These are phyloP conservation scores for Pterocles gutturalis DNA, from an alignment of 2,113 vertebrate genomes.

Conservation along the genomic window DNA sequence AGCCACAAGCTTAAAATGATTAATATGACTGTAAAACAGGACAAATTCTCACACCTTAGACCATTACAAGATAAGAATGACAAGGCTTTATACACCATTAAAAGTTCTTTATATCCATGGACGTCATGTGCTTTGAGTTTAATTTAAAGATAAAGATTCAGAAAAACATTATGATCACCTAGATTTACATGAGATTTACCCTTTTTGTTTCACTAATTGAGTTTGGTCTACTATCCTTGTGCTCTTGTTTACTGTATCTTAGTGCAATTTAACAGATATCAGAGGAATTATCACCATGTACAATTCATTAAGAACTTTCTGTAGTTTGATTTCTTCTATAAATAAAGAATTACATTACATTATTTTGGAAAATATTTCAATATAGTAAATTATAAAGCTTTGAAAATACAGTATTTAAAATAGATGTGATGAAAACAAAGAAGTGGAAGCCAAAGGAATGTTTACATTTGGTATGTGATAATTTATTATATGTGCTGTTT, in stretches of 20 bases:
- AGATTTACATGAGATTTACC: background rate
- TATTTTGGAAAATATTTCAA: background rate
- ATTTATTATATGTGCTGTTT: background rate
- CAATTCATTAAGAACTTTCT: background rate
- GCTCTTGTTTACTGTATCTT: background rate
- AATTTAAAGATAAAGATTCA: background rate
- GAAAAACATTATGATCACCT: background rate
- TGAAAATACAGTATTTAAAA: background rate
- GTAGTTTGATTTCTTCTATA: background rate
- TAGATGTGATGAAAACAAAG: background rate
- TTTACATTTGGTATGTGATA: background rate
- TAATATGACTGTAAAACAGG: background rate
- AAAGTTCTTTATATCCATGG: background rate
- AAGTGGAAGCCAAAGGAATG: background rate
- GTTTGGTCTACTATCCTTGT: background rate
- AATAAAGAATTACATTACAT: background rate
- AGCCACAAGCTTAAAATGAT: slow-evolving; percentile 8
- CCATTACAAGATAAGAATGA: background rate
- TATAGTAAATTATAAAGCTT: background rate
- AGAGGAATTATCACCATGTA: background rate
- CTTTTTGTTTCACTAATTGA: background rate
- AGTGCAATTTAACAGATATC: background rate
- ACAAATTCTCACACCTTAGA: background rate
- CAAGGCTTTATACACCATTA: background rate
- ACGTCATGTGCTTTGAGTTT: background rate